Evolutionary conservation across 1,140 invertebrate species (phyloP).

Genomic region (Alviniconcha marisindica): DNA sequence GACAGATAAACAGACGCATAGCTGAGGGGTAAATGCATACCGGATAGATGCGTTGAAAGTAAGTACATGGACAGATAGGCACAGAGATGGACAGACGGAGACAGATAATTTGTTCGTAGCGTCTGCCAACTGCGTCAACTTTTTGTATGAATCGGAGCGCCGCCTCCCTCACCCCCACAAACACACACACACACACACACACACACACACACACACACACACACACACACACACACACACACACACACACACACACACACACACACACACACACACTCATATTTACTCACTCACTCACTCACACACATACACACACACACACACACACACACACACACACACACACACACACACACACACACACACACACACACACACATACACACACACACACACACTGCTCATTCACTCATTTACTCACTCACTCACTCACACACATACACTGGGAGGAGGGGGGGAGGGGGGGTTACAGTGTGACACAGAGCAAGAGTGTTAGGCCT

Average conservation of each 20-base stretch:
- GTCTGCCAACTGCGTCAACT: too few species aligned
- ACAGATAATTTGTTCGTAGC: too few species aligned
- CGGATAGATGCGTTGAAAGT: too few species aligned
- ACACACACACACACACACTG: slow-evolving; percentile 7
- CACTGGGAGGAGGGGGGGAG: neutral
- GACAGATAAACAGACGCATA: too few species aligned
- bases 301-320: slow-evolving; percentile 1
- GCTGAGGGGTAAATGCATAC: too few species aligned
- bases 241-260: neutral
- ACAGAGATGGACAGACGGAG: too few species aligned
- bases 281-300: neutral
- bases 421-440: neutral
- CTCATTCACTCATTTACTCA: neutral
- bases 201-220: slow-evolving; percentile 15
- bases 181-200: neutral
- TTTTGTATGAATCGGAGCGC: too few species aligned
- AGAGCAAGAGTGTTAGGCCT: too few species aligned
- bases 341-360: slow-evolving; percentile 3
- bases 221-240: too few species aligned
- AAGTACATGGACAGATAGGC: too few species aligned
- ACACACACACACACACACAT: slow-evolving; percentile 6
- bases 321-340: slow-evolving; percentile 21
- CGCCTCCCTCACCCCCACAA: too few species aligned
- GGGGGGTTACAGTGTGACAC: too few species aligned
- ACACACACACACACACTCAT: neutral